Percentiles rank a stretch among this genome's conserved stretches.
Conservation (phyloP, 2,797 vertebrate genomes). For the Etheostoma perlongum region DNA sequence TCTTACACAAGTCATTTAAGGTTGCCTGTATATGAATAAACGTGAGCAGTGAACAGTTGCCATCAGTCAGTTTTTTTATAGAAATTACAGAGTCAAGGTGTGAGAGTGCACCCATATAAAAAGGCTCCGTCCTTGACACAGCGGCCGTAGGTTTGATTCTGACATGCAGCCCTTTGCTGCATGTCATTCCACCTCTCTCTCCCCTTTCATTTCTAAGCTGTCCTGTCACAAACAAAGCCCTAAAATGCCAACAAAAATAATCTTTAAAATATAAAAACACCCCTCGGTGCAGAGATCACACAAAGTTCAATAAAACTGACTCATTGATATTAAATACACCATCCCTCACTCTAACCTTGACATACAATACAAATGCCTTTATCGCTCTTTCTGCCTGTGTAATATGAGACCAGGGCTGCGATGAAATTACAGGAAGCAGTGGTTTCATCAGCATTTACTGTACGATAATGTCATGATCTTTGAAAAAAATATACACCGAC, state of each 20-base stretch:
- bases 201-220: too few species aligned
- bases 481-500: background rate
- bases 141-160: too few species aligned
- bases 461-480: constrained; percentile 24
- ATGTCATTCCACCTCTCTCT: too few species aligned
- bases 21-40: background rate
- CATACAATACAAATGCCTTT: constrained; percentile 69
- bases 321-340: constrained; percentile 71
- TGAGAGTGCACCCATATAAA: too few species aligned
- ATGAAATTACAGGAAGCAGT: constrained; percentile 57
- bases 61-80: background rate
- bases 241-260: too few species aligned
- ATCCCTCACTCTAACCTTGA: constrained; percentile 65
- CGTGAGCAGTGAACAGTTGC: constrained; percentile 1
- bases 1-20: background rate
- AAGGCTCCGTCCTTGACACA: too few species aligned
- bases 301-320: constrained; percentile 71
- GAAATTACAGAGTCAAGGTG: background rate
- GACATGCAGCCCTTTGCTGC: too few species aligned
- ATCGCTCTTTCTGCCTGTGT: constrained; percentile 53
- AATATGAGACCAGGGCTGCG: constrained; percentile 50
- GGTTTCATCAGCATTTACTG: constrained; percentile 47
- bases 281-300: constrained; percentile 35
- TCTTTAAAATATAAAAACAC: background rate
- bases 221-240: too few species aligned